Percentiles rank a stretch among this genome's conserved stretches.
Conservation (phyloP, 2,797 vertebrate species). For the Ptychadena robeensis region DNA sequence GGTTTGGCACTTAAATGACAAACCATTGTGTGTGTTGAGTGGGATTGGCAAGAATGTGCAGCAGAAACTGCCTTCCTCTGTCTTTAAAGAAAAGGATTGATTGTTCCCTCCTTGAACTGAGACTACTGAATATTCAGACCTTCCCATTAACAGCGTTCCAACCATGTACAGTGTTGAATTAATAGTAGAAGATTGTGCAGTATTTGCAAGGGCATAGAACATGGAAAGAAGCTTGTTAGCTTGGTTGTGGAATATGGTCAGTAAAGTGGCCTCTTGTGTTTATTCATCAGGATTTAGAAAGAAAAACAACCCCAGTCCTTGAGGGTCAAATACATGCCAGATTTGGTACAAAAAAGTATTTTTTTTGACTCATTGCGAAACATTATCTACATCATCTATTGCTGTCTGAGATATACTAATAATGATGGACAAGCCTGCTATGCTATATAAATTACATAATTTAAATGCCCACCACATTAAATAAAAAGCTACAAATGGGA, state of each 20-base stretch:
- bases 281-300: not conserved
- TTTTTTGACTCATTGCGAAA: too few relatives aligned
- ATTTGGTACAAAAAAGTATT: too few relatives aligned
- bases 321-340: too few relatives aligned
- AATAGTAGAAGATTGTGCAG: slow-evolving; percentile 29
- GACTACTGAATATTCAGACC: slow-evolving; percentile 47
- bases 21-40: slow-evolving; percentile 31
- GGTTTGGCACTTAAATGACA: slow-evolving; percentile 26
- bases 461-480: not conserved
- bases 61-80: not conserved
- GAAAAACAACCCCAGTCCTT: too few relatives aligned
- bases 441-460: too few relatives aligned
- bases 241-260: slow-evolving; percentile 9
- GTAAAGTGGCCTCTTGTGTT: not conserved
- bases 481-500: not conserved
- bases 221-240: slow-evolving; percentile 30
- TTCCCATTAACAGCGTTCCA: slow-evolving; percentile 28
- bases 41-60: slow-evolving; percentile 52
- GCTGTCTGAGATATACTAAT: too few relatives aligned
- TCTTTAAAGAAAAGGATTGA: slow-evolving; percentile 35
- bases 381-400: too few relatives aligned
- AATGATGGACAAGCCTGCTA: too few relatives aligned
- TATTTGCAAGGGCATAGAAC: slow-evolving; percentile 16
- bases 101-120: slow-evolving; percentile 33
- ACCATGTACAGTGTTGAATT: slow-evolving; percentile 22